Conservation (phyloP, 2,113 vertebrate genomes). For the Lagenorhynchus albirostris region DNA sequence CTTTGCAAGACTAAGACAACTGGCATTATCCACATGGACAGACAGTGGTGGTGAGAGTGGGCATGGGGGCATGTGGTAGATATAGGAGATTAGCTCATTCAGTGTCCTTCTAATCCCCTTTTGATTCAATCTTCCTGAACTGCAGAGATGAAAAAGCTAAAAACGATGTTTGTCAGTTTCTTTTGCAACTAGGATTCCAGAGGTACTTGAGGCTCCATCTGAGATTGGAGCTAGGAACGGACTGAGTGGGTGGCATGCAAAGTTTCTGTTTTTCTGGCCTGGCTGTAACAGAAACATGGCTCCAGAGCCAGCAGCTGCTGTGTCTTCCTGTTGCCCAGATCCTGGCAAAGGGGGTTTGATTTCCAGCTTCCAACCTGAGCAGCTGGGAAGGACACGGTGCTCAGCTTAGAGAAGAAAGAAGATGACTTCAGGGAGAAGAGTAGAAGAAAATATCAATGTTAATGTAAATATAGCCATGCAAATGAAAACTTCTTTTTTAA, state of each 20-base stretch:
- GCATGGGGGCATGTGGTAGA: background rate
- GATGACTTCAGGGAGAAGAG: constrained; percentile 26
- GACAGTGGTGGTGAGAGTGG: background rate
- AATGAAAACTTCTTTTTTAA: constrained; percentile 78
- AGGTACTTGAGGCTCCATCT: background rate
- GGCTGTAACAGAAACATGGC: background rate
- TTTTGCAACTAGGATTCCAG: background rate
- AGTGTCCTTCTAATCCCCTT: background rate
- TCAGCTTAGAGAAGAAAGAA: background rate
- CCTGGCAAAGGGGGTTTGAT: background rate
- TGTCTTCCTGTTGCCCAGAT: background rate
- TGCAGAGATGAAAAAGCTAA: background rate
- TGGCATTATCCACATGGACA: background rate
- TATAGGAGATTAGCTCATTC: background rate
- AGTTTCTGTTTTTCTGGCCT: background rate
- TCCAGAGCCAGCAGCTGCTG: background rate
- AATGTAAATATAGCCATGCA: constrained; percentile 79
- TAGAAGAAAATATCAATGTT: constrained; percentile 69
- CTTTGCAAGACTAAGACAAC: background rate
- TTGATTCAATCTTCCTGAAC: background rate
- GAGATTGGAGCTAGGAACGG: background rate
- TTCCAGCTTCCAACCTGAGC: background rate
- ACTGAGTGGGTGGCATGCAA: background rate
- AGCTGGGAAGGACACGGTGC: background rate
- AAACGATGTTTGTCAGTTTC: background rate